Evolutionary conservation across 2,888 invertebrate genomes (phyloP), one percentile per base, ranked within the genome.

Genomic region (Andrena minutula): DNA sequence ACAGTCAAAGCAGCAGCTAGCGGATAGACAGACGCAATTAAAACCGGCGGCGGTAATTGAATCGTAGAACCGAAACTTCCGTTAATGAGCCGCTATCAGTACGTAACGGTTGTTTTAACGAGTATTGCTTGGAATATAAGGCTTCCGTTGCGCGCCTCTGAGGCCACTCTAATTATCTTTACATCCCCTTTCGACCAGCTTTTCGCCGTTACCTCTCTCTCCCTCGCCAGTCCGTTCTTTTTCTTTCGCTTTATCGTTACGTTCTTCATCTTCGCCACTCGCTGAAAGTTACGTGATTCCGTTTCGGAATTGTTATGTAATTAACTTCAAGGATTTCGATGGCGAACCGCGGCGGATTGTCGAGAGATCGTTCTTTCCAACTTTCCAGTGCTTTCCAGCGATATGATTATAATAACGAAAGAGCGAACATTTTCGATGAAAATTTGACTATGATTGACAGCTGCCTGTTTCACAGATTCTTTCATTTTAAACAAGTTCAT

Each of bases 71-170:
- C 90, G 87, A 91, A 92, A 91, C 89, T 92, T 88, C 79, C 84
- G 86, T 87, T 92, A 92, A 92, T 92, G 89, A 91, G 87, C 83
- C 89, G 88, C 90, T 92, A 92, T 92, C 91, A 89, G 89, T 86
- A 88, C 75, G 88, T 91, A 91, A 89, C 89, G 90, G 83, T 88
- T 89, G 90, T 90, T 92, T 88, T 89, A 92, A 91, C 89, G 91
- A 92, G 91, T 90, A 90, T 86, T 82, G 88, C 83, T 75, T 68
- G 77, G 82, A 86, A 89, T 87, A 83, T 88, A 83, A 88, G 86
- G 66, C 85, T 85, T 77, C 77, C 78, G 63, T 8, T 64, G 72
- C 64, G 41, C 75, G 73, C 80, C 82, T 28, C 58, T 49, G 58
- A 61, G 72, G 58, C 82, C 63, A 71, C 80, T 78, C 86, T 87